Conservation (phyloP, 2,797 vertebrate genomes). For the Lacerta agilis region DNA sequence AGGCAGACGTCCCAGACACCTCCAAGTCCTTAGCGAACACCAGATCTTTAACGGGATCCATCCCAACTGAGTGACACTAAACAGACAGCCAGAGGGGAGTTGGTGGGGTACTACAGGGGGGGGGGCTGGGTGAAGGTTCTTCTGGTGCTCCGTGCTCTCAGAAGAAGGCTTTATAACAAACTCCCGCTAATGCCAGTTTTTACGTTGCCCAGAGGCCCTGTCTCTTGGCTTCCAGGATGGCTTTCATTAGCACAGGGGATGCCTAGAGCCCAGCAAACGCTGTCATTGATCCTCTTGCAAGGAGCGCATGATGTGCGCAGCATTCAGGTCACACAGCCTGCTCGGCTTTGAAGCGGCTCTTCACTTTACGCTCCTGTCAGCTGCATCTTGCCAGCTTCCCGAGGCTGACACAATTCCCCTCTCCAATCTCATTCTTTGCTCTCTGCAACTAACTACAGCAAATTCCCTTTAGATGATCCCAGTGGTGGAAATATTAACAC, state of each 20-base stretch:
- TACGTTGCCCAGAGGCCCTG: constrained; percentile 78
- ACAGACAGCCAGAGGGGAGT: constrained; percentile 82
- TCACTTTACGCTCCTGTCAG: constrained; percentile 77
- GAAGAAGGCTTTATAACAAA: constrained; percentile 73
- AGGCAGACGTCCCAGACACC: constrained; percentile 86
- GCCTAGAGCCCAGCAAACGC: constrained; percentile 77
- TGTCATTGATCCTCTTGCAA: constrained; percentile 81
- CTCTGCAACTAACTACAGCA: constrained; percentile 67
- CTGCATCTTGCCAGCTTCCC: constrained; percentile 67
- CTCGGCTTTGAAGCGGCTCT: constrained; percentile 80
- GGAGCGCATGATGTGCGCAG: constrained; percentile 71
- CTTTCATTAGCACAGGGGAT: constrained; percentile 81
- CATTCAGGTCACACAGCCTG: constrained; percentile 80
- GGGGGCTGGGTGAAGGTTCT: constrained; percentile 48
- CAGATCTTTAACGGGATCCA: constrained; percentile 86
- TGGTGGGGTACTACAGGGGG: constrained; percentile 62
- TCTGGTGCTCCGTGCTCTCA: constrained; percentile 61
- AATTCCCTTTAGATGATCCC: constrained; percentile 72
- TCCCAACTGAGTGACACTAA: constrained; percentile 85
- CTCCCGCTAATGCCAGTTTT: constrained; percentile 77
- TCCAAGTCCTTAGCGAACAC: constrained; percentile 81
- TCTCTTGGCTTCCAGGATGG: constrained; percentile 76
- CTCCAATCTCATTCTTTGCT: constrained; percentile 67
- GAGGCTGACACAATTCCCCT: constrained; percentile 72
- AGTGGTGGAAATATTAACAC: constrained; percentile 80